These are phyloP conservation scores for Pachymerium ferrugineum DNA, from an alignment of 2,888 invertebrate genomes.

Conservation along the genomic window DNA sequence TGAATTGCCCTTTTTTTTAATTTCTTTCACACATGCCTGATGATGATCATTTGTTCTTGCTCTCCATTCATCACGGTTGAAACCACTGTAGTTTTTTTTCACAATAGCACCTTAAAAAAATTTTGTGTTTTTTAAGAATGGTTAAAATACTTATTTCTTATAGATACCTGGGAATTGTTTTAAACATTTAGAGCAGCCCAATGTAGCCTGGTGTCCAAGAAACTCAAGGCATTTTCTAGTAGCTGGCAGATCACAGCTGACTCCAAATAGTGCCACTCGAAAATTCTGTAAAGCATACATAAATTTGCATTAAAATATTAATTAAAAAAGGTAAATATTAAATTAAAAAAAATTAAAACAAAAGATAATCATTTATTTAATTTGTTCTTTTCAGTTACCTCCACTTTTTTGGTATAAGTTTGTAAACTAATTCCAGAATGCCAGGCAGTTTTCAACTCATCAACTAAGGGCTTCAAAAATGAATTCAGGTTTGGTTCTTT, in stretches of 20 bases:
- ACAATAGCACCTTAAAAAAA: background rate
- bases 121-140: no score
- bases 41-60: background rate
- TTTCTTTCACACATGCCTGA: no score
- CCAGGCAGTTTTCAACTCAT: background rate
- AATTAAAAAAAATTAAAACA: background rate
- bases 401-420: no score
- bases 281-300: background rate
- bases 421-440: background rate
- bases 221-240: background rate
- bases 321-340: background rate
- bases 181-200: background rate
- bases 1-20: background rate
- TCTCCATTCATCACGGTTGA: background rate
- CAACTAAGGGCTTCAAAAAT: background rate
- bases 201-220: background rate
- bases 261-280: background rate
- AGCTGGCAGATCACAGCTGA: background rate
- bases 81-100: background rate
- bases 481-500: background rate
- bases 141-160: no score
- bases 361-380: no score
- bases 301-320: background rate
- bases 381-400: no score
- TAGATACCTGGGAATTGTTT: background rate